Evolutionary conservation across 2,888 invertebrate genomes (phyloP).

Genomic region (Tiliacea citrago): DNA sequence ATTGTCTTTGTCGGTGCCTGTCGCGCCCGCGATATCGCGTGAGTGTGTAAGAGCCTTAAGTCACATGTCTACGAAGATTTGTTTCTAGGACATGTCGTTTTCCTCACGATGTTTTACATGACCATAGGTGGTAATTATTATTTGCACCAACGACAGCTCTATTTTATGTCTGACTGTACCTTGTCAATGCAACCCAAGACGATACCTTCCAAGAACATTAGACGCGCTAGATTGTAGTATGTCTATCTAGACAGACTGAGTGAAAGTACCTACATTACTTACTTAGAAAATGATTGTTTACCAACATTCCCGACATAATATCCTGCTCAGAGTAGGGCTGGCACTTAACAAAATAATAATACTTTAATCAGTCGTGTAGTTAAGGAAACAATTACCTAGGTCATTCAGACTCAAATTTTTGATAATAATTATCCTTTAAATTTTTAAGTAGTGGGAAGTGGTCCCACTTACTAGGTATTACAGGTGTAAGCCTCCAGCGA

Average conservation of each 20-base stretch:
- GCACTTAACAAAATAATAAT: not conserved
- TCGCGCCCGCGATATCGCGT: no score
- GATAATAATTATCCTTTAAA: not conserved
- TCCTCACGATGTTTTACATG: not conserved
- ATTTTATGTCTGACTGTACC: not conserved
- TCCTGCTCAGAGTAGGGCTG: conserved; percentile 13
- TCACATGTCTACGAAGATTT: not conserved
- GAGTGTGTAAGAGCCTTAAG: no score
- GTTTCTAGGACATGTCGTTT: not conserved
- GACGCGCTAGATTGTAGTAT: conserved; percentile 41
- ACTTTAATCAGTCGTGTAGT: not conserved
- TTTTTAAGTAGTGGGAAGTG: not conserved
- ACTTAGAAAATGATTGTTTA: conserved; percentile 56
- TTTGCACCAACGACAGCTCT: no score
- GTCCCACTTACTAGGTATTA: not conserved
- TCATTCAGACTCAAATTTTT: not conserved
- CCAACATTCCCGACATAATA: conserved; percentile 24
- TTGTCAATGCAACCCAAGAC: conserved; percentile 37
- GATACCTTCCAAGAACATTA: conserved; percentile 50
- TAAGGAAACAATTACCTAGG: not conserved
- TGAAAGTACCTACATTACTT: conserved; percentile 55
- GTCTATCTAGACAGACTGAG: conserved; percentile 20
- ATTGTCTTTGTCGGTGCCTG: no score
- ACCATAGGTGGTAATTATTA: not conserved
- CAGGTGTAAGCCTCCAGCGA: not conserved